Conservation (phyloP, 2,113 vertebrate species). For the Microtus ochrogaster region DNA sequence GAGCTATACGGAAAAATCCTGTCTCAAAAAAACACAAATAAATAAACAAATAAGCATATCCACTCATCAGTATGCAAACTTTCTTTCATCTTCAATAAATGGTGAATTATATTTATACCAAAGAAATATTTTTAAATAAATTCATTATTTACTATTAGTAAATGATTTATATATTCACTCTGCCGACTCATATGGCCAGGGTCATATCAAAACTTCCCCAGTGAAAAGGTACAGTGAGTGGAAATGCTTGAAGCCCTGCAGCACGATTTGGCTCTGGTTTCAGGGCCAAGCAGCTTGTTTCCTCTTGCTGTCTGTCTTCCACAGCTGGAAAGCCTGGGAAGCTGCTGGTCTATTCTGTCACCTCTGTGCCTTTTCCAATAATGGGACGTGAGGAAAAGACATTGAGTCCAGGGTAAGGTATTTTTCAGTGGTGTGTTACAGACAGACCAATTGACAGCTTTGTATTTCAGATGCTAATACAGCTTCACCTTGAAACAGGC, state of each 20-base stretch:
- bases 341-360: not conserved
- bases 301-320: conserved; percentile 9
- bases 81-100: not conserved
- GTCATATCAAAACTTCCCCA: not conserved
- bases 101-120: not conserved
- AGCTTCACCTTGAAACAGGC: conserved; percentile 25
- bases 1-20: not conserved
- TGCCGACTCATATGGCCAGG: too few species aligned
- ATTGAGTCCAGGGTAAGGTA: not conserved
- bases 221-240: not conserved
- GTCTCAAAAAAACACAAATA: not conserved
- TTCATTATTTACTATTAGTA: not conserved
- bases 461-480: not conserved
- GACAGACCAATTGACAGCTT: not conserved
- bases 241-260: not conserved
- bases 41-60: not conserved
- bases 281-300: not conserved
- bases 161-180: not conserved
- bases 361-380: not conserved
- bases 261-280: not conserved
- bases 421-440: not conserved
- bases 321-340: not conserved
- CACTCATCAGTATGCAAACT: not conserved
- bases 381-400: not conserved
- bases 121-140: not conserved